Base-by-base conservation (phyloP, 2,113 vertebrate genomes). In the Pomatorhinus ruficollis region DNA sequence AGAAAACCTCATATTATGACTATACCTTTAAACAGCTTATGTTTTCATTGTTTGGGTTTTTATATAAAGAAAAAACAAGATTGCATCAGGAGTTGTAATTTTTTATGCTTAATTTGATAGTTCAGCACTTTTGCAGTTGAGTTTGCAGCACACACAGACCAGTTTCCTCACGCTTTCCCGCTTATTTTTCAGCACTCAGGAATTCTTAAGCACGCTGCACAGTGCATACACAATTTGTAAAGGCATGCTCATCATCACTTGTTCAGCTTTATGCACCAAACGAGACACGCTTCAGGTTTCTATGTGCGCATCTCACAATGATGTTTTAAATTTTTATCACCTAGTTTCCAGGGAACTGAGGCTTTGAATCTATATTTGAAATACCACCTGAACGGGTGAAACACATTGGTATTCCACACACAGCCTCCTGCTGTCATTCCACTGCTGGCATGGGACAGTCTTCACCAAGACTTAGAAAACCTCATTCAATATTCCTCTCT, bases 401-500 rank as follows among this genome's bases (percentile, higher is more conserved):
- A 95, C 82, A 76, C 64, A 92, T 50, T 96, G 91, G 80, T 87
- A 95, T 95, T 97, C 96, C 92, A 82, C 74, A 83, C 90, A 72
- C 71, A 97, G 89, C 79, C 88, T 91, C 94, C 90, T 95, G 76
- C 92, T 97, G 94, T 81, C 92, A 87, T 96, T 94, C 94, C 83
- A 93, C 91, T 96, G 97, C 89, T 97, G 96, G 86, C 97, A 96
- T 77, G 97, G 98, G 98, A 98, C 97, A 97, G 97, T 97, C 93
- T 98, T 97, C 92, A 96, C 87, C 78, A 96, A 97, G 97, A 96
- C 98, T 97, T 97, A 96, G 93, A 96, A 97, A 98, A 97, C 91
- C 97, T 97, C 93, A 96, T 98, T 98, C 96, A 89, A 97, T 96
- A 97, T 97, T 97, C 95, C 92, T 97, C 95, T 97, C 89, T 90